Percentiles rank a stretch among this genome's conserved stretches.
Conservation (phyloP, 2,797 vertebrate species). For the Oreochromis mossambicus region DNA sequence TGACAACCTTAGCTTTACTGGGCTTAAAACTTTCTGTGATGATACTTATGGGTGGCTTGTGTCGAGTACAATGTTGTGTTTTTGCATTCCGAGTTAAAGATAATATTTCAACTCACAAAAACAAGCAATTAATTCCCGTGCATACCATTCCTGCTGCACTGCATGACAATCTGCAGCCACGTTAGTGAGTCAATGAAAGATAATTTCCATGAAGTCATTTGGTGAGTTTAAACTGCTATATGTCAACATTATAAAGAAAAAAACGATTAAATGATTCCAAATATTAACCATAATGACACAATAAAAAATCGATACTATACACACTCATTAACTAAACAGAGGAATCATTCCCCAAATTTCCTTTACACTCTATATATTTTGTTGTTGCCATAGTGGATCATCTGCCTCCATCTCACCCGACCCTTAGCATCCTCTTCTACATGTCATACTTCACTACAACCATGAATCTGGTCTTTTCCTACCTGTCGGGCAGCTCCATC, state of each 20-base stretch:
- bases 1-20: neutral
- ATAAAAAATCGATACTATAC: neutral
- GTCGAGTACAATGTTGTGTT: neutral
- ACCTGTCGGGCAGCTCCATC: neutral
- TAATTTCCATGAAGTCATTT: rapidly evolving
- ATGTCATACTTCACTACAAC: neutral
- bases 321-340: neutral
- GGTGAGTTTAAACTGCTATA: neutral
- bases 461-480: neutral
- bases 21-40: rapidly evolving
- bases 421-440: neutral
- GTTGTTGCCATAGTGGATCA: neutral
- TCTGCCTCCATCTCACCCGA: neutral
- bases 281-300: neutral
- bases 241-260: neutral
- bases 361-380: neutral
- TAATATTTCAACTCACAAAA: neutral
- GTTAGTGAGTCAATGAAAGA: neutral
- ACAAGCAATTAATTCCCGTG: rapidly evolving
- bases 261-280: neutral
- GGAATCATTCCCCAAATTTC: neutral
- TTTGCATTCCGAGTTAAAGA: neutral
- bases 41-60: neutral
- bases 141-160: neutral
- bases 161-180: too few relatives aligned